Conservation (phyloP, 2,888 invertebrate species). For the Ormia ochracea region DNA sequence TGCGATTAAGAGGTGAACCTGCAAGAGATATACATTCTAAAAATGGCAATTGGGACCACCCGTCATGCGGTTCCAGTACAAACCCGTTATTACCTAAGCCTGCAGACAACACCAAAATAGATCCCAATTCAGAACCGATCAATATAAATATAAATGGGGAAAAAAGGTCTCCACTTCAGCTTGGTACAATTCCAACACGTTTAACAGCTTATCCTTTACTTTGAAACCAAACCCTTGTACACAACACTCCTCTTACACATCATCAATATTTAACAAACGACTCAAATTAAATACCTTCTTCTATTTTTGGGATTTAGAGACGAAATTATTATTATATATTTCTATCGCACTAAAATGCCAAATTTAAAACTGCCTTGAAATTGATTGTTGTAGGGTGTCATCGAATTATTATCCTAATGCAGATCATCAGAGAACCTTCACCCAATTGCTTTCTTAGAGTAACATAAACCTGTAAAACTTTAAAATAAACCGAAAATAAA, state of each 20-base stretch:
- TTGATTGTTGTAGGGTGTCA: too few relatives aligned
- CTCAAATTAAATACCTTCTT: too few relatives aligned
- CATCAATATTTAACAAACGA: background rate
- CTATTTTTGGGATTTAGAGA: too few relatives aligned
- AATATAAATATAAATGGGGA: conserved; percentile 65
- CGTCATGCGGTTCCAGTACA: conserved; percentile 70
- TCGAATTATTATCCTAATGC: too few relatives aligned
- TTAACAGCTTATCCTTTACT: conserved; percentile 58
- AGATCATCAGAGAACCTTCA: too few relatives aligned
- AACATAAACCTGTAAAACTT: too few relatives aligned
- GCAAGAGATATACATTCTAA: background rate
- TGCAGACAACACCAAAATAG: conserved; percentile 65
- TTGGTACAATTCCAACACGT: conserved; percentile 24
- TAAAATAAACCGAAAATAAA: too few relatives aligned
- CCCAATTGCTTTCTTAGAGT: too few relatives aligned
- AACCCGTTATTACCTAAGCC: conserved; percentile 71
- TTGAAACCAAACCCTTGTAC: conserved; percentile 34
- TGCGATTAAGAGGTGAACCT: background rate
- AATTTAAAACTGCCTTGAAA: too few relatives aligned
- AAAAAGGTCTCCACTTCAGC: conserved; percentile 52
- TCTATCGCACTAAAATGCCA: too few relatives aligned
- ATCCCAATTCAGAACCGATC: conserved; percentile 71
- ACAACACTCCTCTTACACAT: conserved; percentile 38
- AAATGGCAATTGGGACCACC: conserved; percentile 68
- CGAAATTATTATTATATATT: too few relatives aligned